Base-by-base conservation (phyloP, 2,797 vertebrate species). In the Stomatorhinus walkeri region DNA sequence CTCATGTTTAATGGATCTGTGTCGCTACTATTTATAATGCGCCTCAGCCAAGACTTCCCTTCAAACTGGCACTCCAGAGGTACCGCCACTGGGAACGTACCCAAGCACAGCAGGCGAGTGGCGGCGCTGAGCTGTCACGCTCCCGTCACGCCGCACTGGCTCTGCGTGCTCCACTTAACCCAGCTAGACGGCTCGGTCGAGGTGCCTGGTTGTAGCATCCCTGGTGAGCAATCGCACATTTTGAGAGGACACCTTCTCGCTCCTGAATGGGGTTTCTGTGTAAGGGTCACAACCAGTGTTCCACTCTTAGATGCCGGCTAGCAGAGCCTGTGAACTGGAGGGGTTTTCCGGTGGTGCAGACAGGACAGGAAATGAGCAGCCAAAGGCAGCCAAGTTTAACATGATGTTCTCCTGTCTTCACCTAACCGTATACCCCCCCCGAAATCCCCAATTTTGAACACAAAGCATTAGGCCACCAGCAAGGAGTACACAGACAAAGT, bases 1-100 rank as follows among this genome's bases (percentile, higher is more conserved):
- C 87, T 90, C 87, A 89, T 89, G 85, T 90, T 88, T 85, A 91
- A 86, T 88, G 51, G 83, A 90, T 90, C 87, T 87, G 56, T 61
- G 89, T 52, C 14, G 28, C 16, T 28, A 64, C 76, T 90, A 90
- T 91, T 91, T 90, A 89, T 85, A 85, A 22, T n/a, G 81, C 3
- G 43, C 46, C 40, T 49, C 48, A 48, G 46, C 81, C 81, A 24
- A 51, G 46, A 51, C 81, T 51, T 48, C 43, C 46, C 72, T 79
- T 43, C 36, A 79, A 79, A 79, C 24, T 79, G 72, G 72, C 72
- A 36, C 36, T 40, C 1, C 36, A 79, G 72, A 79, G 16, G 32
- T 40, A 19, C 14, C 1, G 14, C 36, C 36, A 43, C 36, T 40
- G 36, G 36, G 24, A 79, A 8, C 7, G 72, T n/a, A 8, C 32